phyloP scores from a whole-genome alignment of 2,888 invertebrate species.

The Aleiodes leptofemur region DNA sequence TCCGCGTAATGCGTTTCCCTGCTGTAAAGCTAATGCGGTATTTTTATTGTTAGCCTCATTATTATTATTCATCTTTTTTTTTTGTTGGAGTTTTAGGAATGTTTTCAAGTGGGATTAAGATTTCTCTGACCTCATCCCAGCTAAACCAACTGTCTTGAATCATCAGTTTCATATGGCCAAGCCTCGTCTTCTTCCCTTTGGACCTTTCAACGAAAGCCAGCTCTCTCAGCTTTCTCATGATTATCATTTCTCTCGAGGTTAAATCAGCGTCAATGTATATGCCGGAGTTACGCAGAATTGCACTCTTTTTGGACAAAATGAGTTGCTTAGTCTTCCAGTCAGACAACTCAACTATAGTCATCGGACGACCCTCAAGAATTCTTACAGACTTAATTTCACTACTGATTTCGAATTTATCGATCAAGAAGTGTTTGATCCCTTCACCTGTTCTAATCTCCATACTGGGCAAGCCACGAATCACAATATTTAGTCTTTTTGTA shows the following conservation, averaged over 20 bases:
- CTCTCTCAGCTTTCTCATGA: not conserved
- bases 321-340: conserved; percentile 1
- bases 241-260: not conserved
- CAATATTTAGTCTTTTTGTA: too few relatives aligned
- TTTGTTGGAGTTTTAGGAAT: too few relatives aligned
- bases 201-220: not conserved
- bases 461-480: too few relatives aligned
- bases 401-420: too few relatives aligned
- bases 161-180: not conserved
- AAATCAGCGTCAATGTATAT: not conserved
- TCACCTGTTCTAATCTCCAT: too few relatives aligned
- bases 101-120: too few relatives aligned
- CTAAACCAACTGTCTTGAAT: not conserved
- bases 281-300: not conserved
- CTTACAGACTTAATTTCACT: too few relatives aligned
- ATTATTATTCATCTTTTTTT: too few relatives aligned
- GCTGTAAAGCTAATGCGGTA: not conserved
- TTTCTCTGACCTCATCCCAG: conserved; percentile 1
- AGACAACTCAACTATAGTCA: too few relatives aligned
- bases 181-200: not conserved
- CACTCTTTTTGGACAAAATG: not conserved
- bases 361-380: too few relatives aligned
- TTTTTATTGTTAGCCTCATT: not conserved
- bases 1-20: conserved; percentile 2
- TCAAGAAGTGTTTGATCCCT: too few relatives aligned